These are phyloP conservation scores for Drosophila nigromelanica DNA, from an alignment of 1,140 invertebrate genomes.

Conservation along the genomic window DNA sequence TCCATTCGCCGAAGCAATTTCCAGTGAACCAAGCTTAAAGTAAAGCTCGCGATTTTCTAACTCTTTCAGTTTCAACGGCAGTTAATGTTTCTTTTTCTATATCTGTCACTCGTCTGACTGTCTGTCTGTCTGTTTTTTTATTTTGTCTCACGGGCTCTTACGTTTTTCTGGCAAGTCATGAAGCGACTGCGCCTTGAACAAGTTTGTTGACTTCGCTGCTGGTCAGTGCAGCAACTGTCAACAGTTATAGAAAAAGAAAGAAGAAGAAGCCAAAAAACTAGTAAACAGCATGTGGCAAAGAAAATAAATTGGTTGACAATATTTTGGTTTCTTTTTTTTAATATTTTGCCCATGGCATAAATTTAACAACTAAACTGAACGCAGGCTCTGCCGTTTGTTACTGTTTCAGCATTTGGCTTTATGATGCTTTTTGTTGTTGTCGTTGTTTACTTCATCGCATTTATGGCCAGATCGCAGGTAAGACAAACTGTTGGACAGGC, in stretches of 20 bases:
- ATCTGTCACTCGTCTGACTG: constrained; percentile 9
- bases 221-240: constrained; percentile 53
- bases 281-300: constrained; percentile 24
- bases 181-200: constrained; percentile 60
- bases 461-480: constrained; percentile 44
- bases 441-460: constrained; percentile 62
- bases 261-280: constrained; percentile 1
- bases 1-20: constrained; percentile 15
- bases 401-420: constrained; percentile 55
- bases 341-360: constrained; percentile 66
- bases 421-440: constrained; percentile 49
- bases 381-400: constrained; percentile 15
- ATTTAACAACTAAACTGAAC: constrained; percentile 47
- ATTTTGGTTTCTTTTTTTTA: constrained; percentile 25
- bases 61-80: constrained; percentile 5
- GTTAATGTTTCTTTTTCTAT: constrained; percentile 11
- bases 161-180: constrained; percentile 63
- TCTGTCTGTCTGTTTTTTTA: constrained; percentile 6
- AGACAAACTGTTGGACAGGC: constrained; percentile 1
- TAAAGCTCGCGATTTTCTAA: constrained; percentile 65
- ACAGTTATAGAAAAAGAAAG: constrained; percentile 2
- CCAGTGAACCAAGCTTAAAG: constrained; percentile 32
- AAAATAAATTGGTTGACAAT: constrained; percentile 75
- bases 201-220: constrained; percentile 70
- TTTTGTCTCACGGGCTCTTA: constrained; percentile 14